phyloP scores from a whole-genome alignment of 2,888 invertebrate species.

The Cartodere bifasciata region DNA sequence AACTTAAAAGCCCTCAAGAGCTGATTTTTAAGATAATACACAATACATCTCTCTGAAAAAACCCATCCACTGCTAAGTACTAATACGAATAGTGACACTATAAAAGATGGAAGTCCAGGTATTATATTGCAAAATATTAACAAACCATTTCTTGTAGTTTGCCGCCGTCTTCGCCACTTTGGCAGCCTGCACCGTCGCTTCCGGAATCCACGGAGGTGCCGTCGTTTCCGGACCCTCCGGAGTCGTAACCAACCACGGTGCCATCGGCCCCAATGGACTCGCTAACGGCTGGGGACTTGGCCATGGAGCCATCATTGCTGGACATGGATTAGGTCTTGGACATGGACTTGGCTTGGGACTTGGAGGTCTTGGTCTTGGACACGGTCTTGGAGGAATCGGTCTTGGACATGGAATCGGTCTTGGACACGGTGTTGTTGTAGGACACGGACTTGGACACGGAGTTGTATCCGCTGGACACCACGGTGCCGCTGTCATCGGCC shows the following conservation, averaged over 20 bases:
- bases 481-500: constrained; percentile 5
- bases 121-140: too few relatives aligned
- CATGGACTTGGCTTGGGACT: constrained; percentile 5
- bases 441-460: constrained; percentile 5
- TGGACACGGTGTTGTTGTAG: too few relatives aligned
- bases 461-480: constrained; percentile 8
- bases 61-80: too few relatives aligned
- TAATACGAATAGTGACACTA: too few relatives aligned
- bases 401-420: constrained; percentile 5
- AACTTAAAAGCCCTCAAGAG: too few relatives aligned
- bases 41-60: too few relatives aligned
- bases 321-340: too few relatives aligned
- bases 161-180: background rate
- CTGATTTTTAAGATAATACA: too few relatives aligned
- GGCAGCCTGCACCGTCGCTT: background rate
- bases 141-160: constrained; percentile 1
- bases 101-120: too few relatives aligned
- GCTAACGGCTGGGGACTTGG: too few relatives aligned
- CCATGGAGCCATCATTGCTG: background rate
- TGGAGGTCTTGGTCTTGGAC: constrained; percentile 4
- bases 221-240: constrained; percentile 11
- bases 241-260: constrained; percentile 5
- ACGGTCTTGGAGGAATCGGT: constrained; percentile 7
- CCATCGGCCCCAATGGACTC: constrained; percentile 9
- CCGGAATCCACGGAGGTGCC: too few relatives aligned